Evolutionary conservation across 2,888 invertebrate species (phyloP), one percentile per base, ranked within the genome.

Genomic region (Drosophila peninsularis): DNA sequence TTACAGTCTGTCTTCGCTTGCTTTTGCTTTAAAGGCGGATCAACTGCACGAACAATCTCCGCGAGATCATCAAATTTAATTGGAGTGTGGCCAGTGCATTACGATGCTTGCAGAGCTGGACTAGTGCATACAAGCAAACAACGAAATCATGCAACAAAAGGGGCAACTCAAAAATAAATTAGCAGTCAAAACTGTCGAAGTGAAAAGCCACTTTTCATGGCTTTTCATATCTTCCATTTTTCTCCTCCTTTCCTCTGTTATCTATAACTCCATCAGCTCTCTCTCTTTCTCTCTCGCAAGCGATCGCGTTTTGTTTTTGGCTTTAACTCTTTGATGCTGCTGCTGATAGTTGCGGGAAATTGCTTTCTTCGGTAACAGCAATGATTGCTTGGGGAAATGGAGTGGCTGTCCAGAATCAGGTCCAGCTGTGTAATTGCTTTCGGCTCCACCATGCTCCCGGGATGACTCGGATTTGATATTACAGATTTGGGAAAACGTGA

Each of bases 171-270:
- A 80, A 84, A 84, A 75, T 82, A 78, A 84, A 84, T 84, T 88
- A 88, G 83, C 83, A 83, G 88, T 88, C 89, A 84, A 83, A 84
- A 86, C 83, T 84, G 83, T 86, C 88, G 86, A 84, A 84, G 88
- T 84, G 83, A 84, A 84, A 84, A 88, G 83, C 82, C 83, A 81
- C 82, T 88, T 84, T 88, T 88, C 86, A 88, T 75, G 65, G 27
- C 7, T 30, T 30, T 30, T 30, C 27, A 30, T 7, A 7, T 78
- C 68, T 73, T 66, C 66, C 49, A 57, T 62, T 36, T 37, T 32
- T 52, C 50, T 19, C 14, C 42, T 39, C 21, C 17, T 5, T 39
- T 17, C n/a, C n/a, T 45, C 24, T 24, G 24, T 3, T 3, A 24
- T 24, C 24, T 24, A 5, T 24, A 24, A n/a, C n/a, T n/a, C n/a